phyloP scores from a whole-genome alignment of 2,888 invertebrate genomes.

The Carabus problematicus region DNA sequence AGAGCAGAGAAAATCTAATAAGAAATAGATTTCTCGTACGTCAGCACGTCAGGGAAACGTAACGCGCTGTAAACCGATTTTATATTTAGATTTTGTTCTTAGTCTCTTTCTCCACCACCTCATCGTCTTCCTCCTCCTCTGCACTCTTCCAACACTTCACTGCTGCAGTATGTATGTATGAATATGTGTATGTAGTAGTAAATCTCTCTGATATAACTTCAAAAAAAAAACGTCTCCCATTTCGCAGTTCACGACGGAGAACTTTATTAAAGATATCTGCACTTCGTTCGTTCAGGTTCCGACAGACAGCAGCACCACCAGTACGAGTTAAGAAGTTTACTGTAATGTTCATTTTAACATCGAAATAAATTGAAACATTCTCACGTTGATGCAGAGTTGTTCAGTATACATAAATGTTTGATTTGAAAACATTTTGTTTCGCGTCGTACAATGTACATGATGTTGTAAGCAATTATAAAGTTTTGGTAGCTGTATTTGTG shows the following conservation, averaged over 20 bases:
- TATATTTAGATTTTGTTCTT: slow-evolving; percentile 22
- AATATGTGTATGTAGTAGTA: slow-evolving; percentile 7
- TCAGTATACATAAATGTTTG: too few species aligned
- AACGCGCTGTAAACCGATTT: slow-evolving; percentile 19
- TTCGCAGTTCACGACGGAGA: slow-evolving; percentile 19
- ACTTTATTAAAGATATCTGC: slow-evolving; percentile 35
- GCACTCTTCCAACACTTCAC: background rate
- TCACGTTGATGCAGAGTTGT: background rate
- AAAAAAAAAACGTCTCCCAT: slow-evolving; percentile 22
- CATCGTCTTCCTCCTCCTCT: background rate
- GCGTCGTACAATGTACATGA: too few species aligned
- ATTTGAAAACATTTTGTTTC: too few species aligned
- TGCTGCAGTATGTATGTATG: background rate
- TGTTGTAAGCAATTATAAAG: too few species aligned
- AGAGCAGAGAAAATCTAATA: slow-evolving; percentile 23
- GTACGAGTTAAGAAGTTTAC: slow-evolving; percentile 17
- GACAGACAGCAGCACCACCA: background rate
- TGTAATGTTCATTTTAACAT: slow-evolving; percentile 26
- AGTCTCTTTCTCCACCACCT: too few species aligned
- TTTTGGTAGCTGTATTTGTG: too few species aligned
- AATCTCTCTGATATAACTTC: slow-evolving; percentile 14
- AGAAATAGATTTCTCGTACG: slow-evolving; percentile 23
- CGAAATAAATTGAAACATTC: slow-evolving; percentile 26
- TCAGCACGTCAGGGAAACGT: slow-evolving; percentile 3
- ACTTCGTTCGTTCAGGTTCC: background rate